Conservation (phyloP, 2,113 vertebrate species). For the Bubo blakistoni region DNA sequence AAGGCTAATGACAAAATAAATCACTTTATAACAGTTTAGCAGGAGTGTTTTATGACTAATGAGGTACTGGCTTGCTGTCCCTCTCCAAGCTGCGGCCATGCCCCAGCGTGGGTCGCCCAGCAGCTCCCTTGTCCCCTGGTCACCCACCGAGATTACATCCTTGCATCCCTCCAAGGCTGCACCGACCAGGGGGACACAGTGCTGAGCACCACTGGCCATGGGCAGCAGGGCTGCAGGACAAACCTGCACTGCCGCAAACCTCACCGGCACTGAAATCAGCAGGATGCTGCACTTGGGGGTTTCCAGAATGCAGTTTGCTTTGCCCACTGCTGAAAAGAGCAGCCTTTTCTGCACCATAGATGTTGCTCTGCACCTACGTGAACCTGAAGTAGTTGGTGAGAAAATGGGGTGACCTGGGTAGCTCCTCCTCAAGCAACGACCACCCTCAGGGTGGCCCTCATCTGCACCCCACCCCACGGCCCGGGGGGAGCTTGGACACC, state of each 20-base stretch:
- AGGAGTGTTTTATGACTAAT: neutral
- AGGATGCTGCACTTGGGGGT: neutral
- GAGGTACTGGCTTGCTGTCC: neutral
- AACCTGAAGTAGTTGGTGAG: neutral
- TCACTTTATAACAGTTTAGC: constrained; percentile 5
- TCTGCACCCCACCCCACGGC: neutral
- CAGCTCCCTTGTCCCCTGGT: neutral
- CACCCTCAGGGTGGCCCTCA: fast-evolving
- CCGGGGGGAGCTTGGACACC: neutral
- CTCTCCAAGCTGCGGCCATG: neutral
- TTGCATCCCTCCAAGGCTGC: fast-evolving
- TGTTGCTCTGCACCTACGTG: neutral
- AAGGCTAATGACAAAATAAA: constrained; percentile 51
- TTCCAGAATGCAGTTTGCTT: neutral
- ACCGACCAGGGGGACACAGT: too few species aligned
- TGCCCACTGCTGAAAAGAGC: neutral
- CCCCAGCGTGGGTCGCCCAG: neutral
- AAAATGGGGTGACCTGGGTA: neutral
- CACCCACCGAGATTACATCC: neutral
- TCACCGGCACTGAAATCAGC: neutral
- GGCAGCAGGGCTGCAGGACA: neutral
- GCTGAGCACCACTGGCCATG: fast-evolving
- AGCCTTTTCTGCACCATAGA: neutral
- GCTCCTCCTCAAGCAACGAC: neutral
- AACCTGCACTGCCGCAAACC: neutral